Percentiles rank a stretch among this genome's conserved stretches.
Evolutionary conservation across 2,797 vertebrate genomes (phyloP).

Genomic region (Enteromius argenteus): DNA sequence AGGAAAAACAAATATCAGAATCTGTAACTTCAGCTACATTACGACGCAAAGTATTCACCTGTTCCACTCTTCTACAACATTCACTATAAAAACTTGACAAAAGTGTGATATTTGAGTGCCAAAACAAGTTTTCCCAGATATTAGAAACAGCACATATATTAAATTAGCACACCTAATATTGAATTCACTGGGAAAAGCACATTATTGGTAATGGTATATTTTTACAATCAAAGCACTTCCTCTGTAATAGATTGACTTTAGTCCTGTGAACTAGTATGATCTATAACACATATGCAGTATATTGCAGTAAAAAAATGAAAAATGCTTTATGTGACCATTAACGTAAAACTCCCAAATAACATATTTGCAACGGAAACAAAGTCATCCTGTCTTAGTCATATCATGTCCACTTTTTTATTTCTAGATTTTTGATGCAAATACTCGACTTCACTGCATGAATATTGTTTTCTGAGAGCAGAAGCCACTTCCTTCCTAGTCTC

Average conservation of each 20-base stretch:
- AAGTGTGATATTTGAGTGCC: background rate
- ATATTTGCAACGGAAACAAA: background rate
- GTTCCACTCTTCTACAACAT: background rate
- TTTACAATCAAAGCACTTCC: background rate
- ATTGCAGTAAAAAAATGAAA: too few relatives aligned
- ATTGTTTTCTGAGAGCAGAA: background rate
- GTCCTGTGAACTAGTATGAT: background rate
- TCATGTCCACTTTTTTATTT: background rate
- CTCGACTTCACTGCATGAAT: background rate
- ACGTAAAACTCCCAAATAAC: background rate
- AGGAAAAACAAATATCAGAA: background rate
- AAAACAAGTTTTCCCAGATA: background rate
- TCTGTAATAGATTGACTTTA: background rate
- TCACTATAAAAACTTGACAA: background rate
- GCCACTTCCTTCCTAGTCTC: conserved; percentile 16
- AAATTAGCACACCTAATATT: background rate
- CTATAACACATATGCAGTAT: background rate
- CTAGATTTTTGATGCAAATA: background rate
- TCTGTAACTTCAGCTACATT: too few relatives aligned
- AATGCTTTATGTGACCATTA: too few relatives aligned
- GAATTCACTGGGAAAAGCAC: background rate
- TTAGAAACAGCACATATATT: background rate
- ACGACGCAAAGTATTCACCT: too few relatives aligned
- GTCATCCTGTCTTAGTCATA: background rate
- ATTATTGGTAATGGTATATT: background rate